These are phyloP conservation scores for Actinostola sp. DNA, from an alignment of 92 coral and sea anemone species.

Conservation along the genomic window DNA sequence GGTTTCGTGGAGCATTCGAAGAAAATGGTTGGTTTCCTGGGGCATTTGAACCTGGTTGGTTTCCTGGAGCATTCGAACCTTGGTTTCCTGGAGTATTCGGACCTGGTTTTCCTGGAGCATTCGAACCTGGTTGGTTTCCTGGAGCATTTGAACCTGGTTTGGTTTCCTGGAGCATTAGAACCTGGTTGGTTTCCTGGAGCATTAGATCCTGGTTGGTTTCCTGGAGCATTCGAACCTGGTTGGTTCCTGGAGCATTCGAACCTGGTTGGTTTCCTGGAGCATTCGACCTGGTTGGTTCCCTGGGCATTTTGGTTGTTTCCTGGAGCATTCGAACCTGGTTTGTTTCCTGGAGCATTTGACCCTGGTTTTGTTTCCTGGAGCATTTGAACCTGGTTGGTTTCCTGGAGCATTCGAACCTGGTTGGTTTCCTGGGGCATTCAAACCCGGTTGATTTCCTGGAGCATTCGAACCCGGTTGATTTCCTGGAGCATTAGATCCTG, in stretches of 20 bases:
- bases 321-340: not conserved
- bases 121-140: constrained; percentile 8
- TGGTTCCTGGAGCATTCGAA: constrained; percentile 18
- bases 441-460: constrained; percentile 25
- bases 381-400: constrained; percentile 12
- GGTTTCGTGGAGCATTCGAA: not conserved
- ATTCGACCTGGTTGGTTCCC: constrained; percentile 17
- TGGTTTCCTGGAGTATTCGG: constrained; percentile 27
- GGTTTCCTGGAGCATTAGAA: constrained; percentile 4
- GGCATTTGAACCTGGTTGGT: not conserved
- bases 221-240: constrained; percentile 25
- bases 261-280: constrained; percentile 26
- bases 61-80: constrained; percentile 16
- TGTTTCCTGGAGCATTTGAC: constrained; percentile 12
- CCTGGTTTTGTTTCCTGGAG: constrained; percentile 10
- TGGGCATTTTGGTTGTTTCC: constrained; percentile 1
- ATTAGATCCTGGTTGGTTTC: not conserved
- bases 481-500: constrained; percentile 11
- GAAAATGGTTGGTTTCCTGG: constrained; percentile 7
- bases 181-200: constrained; percentile 9
- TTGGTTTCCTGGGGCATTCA: constrained; percentile 15
- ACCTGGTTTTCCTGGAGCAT: constrained; percentile 22
- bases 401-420: constrained; percentile 10
- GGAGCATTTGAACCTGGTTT: constrained; percentile 14
- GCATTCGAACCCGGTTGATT: not conserved